Conservation (phyloP, 37 sponge, comb jelly and placozoan species). For the Haliclona indistincta region DNA sequence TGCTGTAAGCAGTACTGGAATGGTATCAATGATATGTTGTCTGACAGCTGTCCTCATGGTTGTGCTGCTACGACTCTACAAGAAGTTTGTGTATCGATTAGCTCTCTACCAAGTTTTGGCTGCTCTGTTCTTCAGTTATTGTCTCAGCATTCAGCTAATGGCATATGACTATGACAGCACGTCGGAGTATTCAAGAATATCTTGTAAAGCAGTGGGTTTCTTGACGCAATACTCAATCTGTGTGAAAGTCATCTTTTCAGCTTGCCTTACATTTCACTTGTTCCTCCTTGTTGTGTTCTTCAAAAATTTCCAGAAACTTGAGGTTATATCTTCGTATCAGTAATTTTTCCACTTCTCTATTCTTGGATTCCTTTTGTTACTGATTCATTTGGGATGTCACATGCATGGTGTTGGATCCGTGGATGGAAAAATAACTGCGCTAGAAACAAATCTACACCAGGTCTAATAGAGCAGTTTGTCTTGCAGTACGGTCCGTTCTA, state of each 20-base stretch:
- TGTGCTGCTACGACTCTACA: too few relatives aligned
- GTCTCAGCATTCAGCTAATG: too few relatives aligned
- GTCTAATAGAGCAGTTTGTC: background rate
- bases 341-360: background rate
- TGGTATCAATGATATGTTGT: too few relatives aligned
- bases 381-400: background rate
- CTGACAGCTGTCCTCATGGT: too few relatives aligned
- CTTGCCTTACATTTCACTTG: slow-evolving; percentile 1
- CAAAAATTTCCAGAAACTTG: background rate
- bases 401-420: slow-evolving; percentile 9
- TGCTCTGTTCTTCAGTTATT: too few relatives aligned
- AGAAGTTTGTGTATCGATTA: too few relatives aligned
- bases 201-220: too few relatives aligned
- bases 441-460: background rate
- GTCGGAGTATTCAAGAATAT: too few relatives aligned
- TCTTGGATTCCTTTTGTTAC: background rate
- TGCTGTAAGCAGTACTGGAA: background rate
- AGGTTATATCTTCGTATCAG: background rate
- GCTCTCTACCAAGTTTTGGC: too few relatives aligned
- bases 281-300: slow-evolving; percentile 1
- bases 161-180: too few relatives aligned
- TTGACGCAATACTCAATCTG: too few relatives aligned
- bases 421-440: slow-evolving; percentile 1
- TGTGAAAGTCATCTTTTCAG: background rate
- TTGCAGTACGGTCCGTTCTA: background rate